Evolutionary conservation across 2,888 invertebrate genomes (phyloP).

Genomic region (Lasioglossum villosulum): DNA sequence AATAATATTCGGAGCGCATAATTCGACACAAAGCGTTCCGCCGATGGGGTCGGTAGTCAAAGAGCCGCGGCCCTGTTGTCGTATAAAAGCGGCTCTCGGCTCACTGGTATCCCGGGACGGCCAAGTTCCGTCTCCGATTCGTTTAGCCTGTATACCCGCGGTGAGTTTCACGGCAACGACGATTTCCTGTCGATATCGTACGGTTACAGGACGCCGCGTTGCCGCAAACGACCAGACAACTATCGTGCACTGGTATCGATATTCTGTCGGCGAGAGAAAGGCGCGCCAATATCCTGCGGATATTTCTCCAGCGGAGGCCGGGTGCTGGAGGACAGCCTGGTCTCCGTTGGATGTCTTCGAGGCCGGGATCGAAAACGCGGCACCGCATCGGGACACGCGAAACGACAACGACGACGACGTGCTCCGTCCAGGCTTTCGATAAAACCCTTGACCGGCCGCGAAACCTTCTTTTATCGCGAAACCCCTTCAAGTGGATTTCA

Average conservation of each 20-base stretch:
- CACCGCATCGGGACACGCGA: neutral
- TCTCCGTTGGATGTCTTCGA: slow-evolving; percentile 8
- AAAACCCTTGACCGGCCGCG: neutral
- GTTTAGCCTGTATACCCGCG: slow-evolving; percentile 47
- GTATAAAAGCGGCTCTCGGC: slow-evolving; percentile 18
- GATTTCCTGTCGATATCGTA: slow-evolving; percentile 60
- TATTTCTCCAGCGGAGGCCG: slow-evolving; percentile 31
- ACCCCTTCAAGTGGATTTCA: neutral
- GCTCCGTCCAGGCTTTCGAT: neutral
- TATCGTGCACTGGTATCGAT: slow-evolving; percentile 60
- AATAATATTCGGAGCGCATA: slow-evolving; percentile 12
- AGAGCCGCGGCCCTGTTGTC: slow-evolving; percentile 15
- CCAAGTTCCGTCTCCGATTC: slow-evolving; percentile 25
- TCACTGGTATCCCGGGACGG: slow-evolving; percentile 20
- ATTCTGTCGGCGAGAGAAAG: slow-evolving; percentile 54
- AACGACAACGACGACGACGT: neutral
- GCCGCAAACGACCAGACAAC: slow-evolving; percentile 51
- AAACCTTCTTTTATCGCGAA: neutral
- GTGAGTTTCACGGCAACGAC: slow-evolving; percentile 49
- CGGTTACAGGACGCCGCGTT: slow-evolving; percentile 20
- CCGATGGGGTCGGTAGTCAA: neutral
- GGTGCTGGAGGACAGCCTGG: neutral
- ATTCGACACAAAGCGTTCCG: slow-evolving; percentile 24
- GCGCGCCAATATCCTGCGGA: slow-evolving; percentile 57
- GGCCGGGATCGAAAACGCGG: neutral